phyloP scores from a whole-genome alignment of 2,797 vertebrate species.

The Apodemus agrarius region DNA sequence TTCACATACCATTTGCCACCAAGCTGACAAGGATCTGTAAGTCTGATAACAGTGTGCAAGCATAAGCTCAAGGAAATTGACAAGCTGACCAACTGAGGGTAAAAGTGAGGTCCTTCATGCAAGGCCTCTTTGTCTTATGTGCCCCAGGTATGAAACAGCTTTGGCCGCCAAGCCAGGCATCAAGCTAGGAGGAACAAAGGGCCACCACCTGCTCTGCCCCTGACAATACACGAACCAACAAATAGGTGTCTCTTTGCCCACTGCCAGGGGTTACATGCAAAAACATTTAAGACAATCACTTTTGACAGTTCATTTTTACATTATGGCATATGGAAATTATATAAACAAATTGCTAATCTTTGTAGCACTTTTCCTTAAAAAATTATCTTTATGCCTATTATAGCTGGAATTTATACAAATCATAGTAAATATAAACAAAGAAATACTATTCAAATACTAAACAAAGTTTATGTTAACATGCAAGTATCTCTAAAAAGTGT shows the following conservation, averaged over 20 bases:
- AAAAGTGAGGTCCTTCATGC: not conserved
- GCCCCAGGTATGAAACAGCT: not conserved
- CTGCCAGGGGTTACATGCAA: constrained; percentile 14
- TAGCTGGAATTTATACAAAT: constrained; percentile 22
- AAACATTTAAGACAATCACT: constrained; percentile 36
- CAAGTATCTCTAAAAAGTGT: constrained; percentile 45
- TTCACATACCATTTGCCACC: constrained; percentile 32
- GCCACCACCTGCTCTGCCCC: not conserved
- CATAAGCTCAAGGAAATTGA: not conserved
- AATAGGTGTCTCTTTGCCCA: not conserved
- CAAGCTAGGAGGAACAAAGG: not conserved
- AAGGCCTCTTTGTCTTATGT: constrained; percentile 14
- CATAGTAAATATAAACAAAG: constrained; percentile 50
- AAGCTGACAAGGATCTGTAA: not conserved
- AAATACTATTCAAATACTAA: constrained; percentile 50
- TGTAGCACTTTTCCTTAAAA: constrained; percentile 32
- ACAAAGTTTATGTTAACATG: constrained; percentile 31
- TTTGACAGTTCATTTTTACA: constrained; percentile 16
- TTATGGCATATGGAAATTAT: constrained; percentile 24
- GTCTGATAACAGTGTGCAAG: not conserved
- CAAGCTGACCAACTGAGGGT: not conserved
- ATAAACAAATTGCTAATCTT: constrained; percentile 13
- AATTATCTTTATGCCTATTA: constrained; percentile 23
- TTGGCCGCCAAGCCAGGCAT: not conserved
- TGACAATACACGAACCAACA: not conserved